Conservation (phyloP, 2,113 vertebrate species). For the Cyanoderma ruficeps region DNA sequence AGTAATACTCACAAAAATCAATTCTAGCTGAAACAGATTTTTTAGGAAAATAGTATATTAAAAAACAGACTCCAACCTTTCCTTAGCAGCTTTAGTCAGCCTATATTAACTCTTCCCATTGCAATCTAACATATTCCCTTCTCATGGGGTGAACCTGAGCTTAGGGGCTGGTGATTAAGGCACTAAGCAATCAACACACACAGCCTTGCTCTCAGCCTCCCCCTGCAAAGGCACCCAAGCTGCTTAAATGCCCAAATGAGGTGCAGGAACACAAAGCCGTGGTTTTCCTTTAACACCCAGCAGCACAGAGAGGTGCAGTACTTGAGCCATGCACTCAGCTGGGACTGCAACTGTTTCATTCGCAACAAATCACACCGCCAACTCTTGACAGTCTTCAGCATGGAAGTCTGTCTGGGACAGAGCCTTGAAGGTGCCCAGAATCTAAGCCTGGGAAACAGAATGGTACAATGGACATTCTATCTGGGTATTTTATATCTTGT, state of each 20-base stretch:
- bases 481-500: background rate
- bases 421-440: fast-evolving
- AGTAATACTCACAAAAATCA: background rate
- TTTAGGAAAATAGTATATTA: background rate
- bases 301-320: fast-evolving
- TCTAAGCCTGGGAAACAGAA: background rate
- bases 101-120: background rate
- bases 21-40: background rate
- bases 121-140: background rate
- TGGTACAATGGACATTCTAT: background rate
- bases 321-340: fast-evolving
- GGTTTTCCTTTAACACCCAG: background rate
- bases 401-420: background rate
- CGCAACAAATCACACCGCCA: background rate
- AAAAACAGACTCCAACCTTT: background rate
- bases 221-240: background rate
- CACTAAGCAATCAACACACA: background rate
- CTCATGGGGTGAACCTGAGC: background rate
- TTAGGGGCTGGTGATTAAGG: background rate
- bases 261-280: background rate
- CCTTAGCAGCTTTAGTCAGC: background rate
- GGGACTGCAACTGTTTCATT: background rate
- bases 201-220: background rate
- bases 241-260: background rate
- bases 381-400: background rate